Evolutionary conservation across 2,797 vertebrate species (phyloP), one percentile per base, ranked within the genome.

Genomic region (Xiphorhynchus erythropygius): DNA sequence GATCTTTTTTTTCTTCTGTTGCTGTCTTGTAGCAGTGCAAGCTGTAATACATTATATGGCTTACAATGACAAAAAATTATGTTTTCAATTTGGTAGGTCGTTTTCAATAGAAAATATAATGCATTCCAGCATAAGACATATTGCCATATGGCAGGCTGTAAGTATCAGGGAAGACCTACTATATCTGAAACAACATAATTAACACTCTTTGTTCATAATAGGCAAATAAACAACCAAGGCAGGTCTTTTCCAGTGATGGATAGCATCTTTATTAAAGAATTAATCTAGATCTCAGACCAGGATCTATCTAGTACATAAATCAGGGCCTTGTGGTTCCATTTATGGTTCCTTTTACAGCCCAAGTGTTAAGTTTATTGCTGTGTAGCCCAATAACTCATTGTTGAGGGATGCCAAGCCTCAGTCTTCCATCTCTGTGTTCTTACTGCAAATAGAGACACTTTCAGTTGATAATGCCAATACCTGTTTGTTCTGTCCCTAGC

Each of bases 241-340:
- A 93, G 84, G 78, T 91, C 84, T 95, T 92, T 93, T 85, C 52
- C 81, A 47, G 68, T 94, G 94, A 95, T 97, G 78, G 89, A 96
- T 95, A 77, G 57, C 86, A 85, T 90, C 92, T 96, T 95, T 96
- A 92, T 89, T 94, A 95, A 96, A 92, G 93, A 92, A 94, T 94
- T 97, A 96, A 94, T 93, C 86, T 93, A 77, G 84, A 83, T 94
- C 84, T 96, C 71, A 92, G 80, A 92, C 56, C 60, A 77, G 70
- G 37, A 83, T 90, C 92, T 95, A 68, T 89, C 67, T 87, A 86
- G 80, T 84, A 33, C 47, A 94, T 95, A 96, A 97, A 97, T 96
- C 94, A 90, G 76, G 84, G 60, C 77, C 56, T 65, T 71, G 82
- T 93, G 81, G 68, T 95, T 96, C 92, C 84, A 84, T 96, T 96